Conservation (phyloP, 2,888 invertebrate genomes). For the Hirtodrosophila cameraria region DNA sequence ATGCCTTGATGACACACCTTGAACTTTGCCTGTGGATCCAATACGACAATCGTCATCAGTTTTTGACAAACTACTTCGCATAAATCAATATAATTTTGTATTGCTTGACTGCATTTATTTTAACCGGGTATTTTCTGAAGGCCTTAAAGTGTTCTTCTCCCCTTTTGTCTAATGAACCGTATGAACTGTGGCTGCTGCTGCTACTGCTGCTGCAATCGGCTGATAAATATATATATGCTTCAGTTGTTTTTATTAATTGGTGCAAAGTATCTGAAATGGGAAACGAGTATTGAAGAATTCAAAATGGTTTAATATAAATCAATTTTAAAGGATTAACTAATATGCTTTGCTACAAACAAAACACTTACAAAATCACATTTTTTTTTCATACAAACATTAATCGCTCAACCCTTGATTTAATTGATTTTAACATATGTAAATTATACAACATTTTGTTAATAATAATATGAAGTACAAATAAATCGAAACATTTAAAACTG, state of each 20-base stretch:
- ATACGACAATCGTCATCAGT: constrained; percentile 12
- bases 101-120: constrained; percentile 11
- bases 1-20: constrained; percentile 38
- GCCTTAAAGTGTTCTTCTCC: neutral
- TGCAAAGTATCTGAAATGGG: neutral
- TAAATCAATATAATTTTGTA: constrained; percentile 41
- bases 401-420: too few relatives aligned
- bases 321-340: too few relatives aligned
- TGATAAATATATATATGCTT: constrained; percentile 11
- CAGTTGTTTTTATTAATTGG: constrained; percentile 2
- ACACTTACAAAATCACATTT: too few relatives aligned
- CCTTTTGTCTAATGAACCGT: constrained; percentile 26
- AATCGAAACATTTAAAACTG: neutral
- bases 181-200: constrained; percentile 2
- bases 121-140: constrained; percentile 1
- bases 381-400: too few relatives aligned
- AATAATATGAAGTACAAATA: too few relatives aligned
- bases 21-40: constrained; percentile 26
- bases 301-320: neutral
- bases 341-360: too few relatives aligned
- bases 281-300: neutral
- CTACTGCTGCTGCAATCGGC: constrained; percentile 1
- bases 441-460: too few relatives aligned
- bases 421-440: too few relatives aligned
- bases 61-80: constrained; percentile 36